Percentiles rank a stretch among this genome's conserved stretches.
Evolutionary conservation across 2,113 vertebrate species (phyloP).

Genomic region (Parus major): DNA sequence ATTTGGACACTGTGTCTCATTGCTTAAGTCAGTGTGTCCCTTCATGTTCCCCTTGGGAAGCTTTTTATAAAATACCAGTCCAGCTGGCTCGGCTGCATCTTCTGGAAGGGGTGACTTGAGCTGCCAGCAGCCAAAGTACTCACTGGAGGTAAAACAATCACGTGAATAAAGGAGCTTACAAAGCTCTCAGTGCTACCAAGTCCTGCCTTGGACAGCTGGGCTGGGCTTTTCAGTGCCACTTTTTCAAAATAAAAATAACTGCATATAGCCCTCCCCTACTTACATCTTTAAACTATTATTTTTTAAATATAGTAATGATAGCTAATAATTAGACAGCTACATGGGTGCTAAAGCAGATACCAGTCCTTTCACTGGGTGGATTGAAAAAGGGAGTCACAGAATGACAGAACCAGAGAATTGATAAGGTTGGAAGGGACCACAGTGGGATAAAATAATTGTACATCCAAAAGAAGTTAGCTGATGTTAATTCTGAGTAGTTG

Average conservation of each 20-base stretch:
- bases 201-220: background rate
- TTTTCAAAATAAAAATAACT: background rate
- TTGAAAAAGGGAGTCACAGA: background rate
- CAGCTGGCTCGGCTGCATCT: slow-evolving; percentile 62
- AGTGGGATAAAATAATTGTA: background rate
- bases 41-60: background rate
- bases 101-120: slow-evolving; percentile 70
- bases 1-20: background rate
- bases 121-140: slow-evolving; percentile 66
- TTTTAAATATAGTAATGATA: background rate
- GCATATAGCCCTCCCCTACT: background rate
- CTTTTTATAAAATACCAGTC: slow-evolving; percentile 47
- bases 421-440: background rate
- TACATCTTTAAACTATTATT: background rate
- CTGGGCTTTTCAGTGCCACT: background rate
- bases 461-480: background rate
- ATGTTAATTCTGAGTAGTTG: background rate
- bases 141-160: slow-evolving; percentile 66
- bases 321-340: background rate
- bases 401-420: background rate
- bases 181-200: background rate
- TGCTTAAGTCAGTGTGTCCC: background rate
- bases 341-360: background rate
- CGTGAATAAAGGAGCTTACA: background rate
- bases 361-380: background rate